These are phyloP conservation scores for Galago senegalensis DNA, from an alignment of 2,797 vertebrate species.

Conservation along the genomic window DNA sequence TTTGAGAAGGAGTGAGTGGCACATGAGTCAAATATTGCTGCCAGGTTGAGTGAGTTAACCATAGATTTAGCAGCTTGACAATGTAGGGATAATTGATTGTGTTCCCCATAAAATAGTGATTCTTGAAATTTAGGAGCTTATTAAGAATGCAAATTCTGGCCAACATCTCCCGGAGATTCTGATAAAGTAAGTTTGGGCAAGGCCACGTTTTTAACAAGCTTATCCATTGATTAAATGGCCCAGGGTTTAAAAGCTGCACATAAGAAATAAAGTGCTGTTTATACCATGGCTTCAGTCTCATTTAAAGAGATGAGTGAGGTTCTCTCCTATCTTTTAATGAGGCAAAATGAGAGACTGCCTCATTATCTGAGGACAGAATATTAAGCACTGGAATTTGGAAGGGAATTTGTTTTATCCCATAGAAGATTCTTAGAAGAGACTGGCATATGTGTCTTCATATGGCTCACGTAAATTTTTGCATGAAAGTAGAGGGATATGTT, in stretches of 20 bases:
- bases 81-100: background rate
- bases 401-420: slow-evolving; percentile 47
- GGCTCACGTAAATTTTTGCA: background rate
- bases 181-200: background rate
- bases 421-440: slow-evolving; percentile 24
- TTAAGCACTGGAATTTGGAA: slow-evolving; percentile 13
- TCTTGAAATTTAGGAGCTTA: background rate
- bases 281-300: background rate
- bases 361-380: background rate
- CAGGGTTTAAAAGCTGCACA: background rate
- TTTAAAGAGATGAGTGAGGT: slow-evolving; percentile 3
- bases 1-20: background rate
- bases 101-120: background rate
- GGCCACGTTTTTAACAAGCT: background rate
- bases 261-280: background rate
- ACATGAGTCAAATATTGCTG: background rate
- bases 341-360: background rate
- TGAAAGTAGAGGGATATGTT: background rate
- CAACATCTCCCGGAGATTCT: background rate
- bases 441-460: background rate
- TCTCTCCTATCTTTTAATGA: slow-evolving; percentile 39
- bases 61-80: background rate
- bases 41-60: background rate
- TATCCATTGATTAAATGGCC: background rate
- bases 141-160: slow-evolving; percentile 7